Evolutionary conservation across 2,113 vertebrate species (phyloP).

Genomic region (Lophura nycthemera): DNA sequence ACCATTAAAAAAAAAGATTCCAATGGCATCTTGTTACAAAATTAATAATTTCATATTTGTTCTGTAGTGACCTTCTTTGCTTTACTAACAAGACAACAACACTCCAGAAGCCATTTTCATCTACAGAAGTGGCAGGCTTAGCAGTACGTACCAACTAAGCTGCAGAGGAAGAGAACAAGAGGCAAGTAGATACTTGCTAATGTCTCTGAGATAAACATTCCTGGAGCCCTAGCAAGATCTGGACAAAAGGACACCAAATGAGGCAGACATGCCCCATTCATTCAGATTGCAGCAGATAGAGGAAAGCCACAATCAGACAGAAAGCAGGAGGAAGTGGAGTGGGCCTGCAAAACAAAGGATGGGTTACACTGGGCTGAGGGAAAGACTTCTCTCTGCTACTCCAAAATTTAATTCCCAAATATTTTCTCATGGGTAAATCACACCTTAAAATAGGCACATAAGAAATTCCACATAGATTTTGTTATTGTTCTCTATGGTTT

Average conservation of each 20-base stretch:
- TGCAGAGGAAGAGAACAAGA: neutral
- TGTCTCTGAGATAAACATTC: neutral
- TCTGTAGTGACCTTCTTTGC: neutral
- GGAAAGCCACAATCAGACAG: neutral
- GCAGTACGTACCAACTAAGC: neutral
- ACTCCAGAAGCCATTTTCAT: neutral
- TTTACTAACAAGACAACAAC: neutral
- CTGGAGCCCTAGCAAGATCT: neutral
- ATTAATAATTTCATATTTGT: neutral
- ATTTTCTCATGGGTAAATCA: neutral
- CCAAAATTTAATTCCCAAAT: neutral
- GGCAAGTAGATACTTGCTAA: neutral
- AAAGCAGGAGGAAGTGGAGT: neutral
- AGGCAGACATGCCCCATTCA: neutral
- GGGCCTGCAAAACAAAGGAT: neutral
- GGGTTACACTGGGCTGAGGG: neutral
- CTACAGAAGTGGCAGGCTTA: neutral
- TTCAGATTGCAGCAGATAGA: neutral
- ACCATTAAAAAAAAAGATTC: too few relatives aligned
- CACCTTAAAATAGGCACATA: neutral
- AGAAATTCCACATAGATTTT: neutral
- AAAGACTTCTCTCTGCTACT: neutral
- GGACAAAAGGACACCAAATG: neutral
- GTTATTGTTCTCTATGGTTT: neutral
- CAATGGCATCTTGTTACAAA: neutral